Evolutionary conservation across 2,797 vertebrate genomes (phyloP), one percentile per base, ranked within the genome.

Genomic region (Poecilia picta): DNA sequence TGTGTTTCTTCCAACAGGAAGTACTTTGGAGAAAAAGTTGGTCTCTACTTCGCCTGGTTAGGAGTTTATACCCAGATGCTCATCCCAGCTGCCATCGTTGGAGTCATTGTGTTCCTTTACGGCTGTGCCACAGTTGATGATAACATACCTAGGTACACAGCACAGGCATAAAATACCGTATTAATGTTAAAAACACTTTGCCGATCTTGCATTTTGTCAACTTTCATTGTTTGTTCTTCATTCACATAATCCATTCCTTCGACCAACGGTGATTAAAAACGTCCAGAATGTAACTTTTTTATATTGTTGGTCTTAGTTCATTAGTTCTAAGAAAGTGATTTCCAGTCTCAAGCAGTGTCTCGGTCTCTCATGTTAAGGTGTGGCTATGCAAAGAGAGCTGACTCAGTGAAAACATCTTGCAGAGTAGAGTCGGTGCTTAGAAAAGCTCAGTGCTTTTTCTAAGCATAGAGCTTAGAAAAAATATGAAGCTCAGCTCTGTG

Each of bases 21-120:
- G 90, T 99, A 99, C 77, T 99, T 98, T 46, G 98, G 98, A 47
- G 98, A 99, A 94, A 99, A 99, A 95, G 96, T 99, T 0, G 98
- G 97, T 43, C 93, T 99, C 2, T 99, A 99, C 90, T 99, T 99
- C 77, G 98, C 98, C 93, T 99, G 98, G 98, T 94, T 99, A 87
- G 98, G 98, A 25, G 97, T 99, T 77, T 99, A 99, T 93, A 99
- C 98, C 4, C 97, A 99, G 92, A 98, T 99, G 97, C 96, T 99
- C 74, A 98, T 99, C 85, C 98, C 98, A 0, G 98, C 98, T 74
- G 97, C 98, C 2, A 73, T 98, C 0, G 96, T 99, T 1, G 98
- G 98, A 28, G 95, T 99, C 84, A 98, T 99, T 0, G 98, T 99
- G 6, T 99, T 99, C 90, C 95, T 99, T 1, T 99, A 99, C 0